Base-by-base conservation (phyloP, 2,113 vertebrate genomes). In the Lutjanus erythropterus region DNA sequence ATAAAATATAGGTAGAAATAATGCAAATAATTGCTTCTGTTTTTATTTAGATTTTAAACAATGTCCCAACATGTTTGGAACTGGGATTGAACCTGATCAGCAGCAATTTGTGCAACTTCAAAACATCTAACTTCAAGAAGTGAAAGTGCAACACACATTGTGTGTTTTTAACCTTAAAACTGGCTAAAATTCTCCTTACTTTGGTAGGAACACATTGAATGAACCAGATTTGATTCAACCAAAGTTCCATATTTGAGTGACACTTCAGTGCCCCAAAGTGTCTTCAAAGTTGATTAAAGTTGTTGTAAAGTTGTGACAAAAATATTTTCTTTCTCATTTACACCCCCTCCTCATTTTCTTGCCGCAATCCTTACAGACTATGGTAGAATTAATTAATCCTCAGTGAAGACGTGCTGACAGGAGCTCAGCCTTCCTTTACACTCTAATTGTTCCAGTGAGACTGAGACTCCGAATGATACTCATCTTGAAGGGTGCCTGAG, bases 361-460 rank as follows among this genome's bases (percentile, higher is more conserved):
- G 61, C 60, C 56, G 58, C 42, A 80, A 33, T 87, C 84, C 71
- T 85, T 64, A 55, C 27, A 86, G 85, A 65, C 78, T 71, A 29
- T 27, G 77, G 61, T 29, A 37, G 85, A 85, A 86, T 88, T 90
- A 92, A 91, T 91, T 83, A 91, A 88, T 88, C 81, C 78, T 88
- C 61, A 65, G 75, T 86, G 75, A 84, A 88, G 84, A 83, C 60
- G 61, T 68, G 78, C 72, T 89, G 91, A 91, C 92, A 90, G 87
- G 42, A 88, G 80, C 86, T 85, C 88, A 88, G 84, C 79, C 80
- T 89, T 81, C 71, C 60, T 71, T 87, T 83, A 86, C 70, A 67
- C 85, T 68, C 77, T 93, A 92, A 92, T 92, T 92, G 89, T 90
- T 88, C 91, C 86, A 71, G 75, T 39, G 92, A 92, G 92, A 91